Base-by-base conservation (phyloP, 1,140 invertebrate genomes). In the Leptinotarsa undecemlineata region DNA sequence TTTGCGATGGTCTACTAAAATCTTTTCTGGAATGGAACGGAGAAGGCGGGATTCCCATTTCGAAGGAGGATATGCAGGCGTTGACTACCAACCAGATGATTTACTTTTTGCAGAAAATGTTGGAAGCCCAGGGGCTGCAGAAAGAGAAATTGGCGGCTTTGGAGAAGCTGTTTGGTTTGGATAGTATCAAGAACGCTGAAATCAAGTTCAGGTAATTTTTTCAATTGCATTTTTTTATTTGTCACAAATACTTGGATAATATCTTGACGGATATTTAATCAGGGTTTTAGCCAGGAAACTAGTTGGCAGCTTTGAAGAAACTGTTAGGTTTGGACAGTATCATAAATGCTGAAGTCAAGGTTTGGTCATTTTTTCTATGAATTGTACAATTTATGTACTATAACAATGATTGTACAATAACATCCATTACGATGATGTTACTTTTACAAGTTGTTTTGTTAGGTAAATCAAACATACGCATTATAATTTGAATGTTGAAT, bases 281-380 rank as follows among this genome's bases (percentile, higher is more conserved):
- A 2, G 8, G 33, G 8, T 42, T 42, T 42, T 42, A 76, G 66
- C 14, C 76, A 5, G 72, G 80, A 74, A 79, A 21, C 11, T 92
- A 92, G 83, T 83, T 96, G 0, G 81, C 90, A 72, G 81, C 82
- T 4, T 86, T 98, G 79, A 89, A 93, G 60, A 82, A 88, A 11
- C 81, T 88, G 0, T 97, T 97, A 83, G 86, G 90, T 26, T 86
- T 97, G 48, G 88, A 90, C 75, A 81, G 80, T 1, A 87, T 88
- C 11, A 89, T 89, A 76, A 98, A 97, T 85, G 87, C 90, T 4
- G 95, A 98, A 87, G 92, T 98, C 71, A 91, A 91, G 72, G 97
- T 88, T 83, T 88, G 90, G 51, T n/a, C 17, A 57, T n/a, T 57
- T 33, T 33, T 33, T 33, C 33, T 8, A 26, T 5, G 3, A 26